Conservation (phyloP, 2,888 invertebrate species). For the Tridacna gigas region DNA sequence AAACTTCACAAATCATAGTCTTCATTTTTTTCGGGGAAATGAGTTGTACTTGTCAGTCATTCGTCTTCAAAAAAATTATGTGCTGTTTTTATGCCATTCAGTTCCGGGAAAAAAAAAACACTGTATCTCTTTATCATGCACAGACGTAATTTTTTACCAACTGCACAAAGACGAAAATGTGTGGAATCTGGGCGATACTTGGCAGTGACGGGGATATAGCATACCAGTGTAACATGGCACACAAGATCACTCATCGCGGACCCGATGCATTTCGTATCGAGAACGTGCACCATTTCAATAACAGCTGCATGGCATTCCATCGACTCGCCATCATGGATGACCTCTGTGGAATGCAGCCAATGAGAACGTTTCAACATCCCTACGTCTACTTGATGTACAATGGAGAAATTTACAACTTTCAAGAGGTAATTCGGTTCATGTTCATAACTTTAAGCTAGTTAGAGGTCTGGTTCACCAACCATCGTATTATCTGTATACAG, state of each 20-base stretch:
- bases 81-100: no score
- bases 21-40: no score
- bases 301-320: constrained; percentile 83
- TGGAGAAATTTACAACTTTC: constrained; percentile 94
- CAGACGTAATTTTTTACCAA: not conserved
- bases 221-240: constrained; percentile 79
- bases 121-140: not conserved
- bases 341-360: constrained; percentile 84
- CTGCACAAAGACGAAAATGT: constrained; percentile 79
- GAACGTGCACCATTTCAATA: constrained; percentile 81
- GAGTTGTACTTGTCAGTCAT: no score
- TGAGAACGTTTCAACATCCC: constrained; percentile 82
- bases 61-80: no score
- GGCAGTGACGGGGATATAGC: constrained; percentile 82
- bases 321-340: constrained; percentile 83
- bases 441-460: no score
- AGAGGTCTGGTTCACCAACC: no score
- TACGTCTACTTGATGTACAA: constrained; percentile 87
- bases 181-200: constrained; percentile 85
- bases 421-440: constrained; percentile 63
- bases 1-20: no score
- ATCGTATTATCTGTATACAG: no score
- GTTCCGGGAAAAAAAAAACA: not conserved
- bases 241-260: constrained; percentile 83
- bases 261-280: constrained; percentile 85